phyloP scores from a whole-genome alignment of 2,797 vertebrate genomes.

The Brotula barbata region DNA sequence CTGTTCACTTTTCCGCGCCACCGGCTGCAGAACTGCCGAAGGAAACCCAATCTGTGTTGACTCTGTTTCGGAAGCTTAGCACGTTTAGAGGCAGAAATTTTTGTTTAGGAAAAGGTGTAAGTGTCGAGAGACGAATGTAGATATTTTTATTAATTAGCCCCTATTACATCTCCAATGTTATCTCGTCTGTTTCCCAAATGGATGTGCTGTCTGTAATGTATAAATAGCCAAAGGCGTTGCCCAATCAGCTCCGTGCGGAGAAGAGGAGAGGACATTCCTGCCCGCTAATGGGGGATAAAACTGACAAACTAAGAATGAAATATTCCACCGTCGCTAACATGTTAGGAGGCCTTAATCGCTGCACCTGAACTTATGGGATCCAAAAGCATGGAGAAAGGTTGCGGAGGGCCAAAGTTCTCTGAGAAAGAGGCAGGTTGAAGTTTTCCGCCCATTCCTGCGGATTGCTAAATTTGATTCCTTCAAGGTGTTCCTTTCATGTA shows the following conservation, averaged over 20 bases:
- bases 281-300: conserved; percentile 72
- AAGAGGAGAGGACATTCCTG: conserved; percentile 70
- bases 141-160: conserved; percentile 34
- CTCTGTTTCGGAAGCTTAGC: not conserved
- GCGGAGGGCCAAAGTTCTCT: conserved; percentile 30
- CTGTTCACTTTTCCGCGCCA: not conserved
- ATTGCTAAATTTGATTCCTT: conserved; percentile 61
- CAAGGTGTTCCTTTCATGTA: conserved; percentile 70
- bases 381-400: conserved; percentile 27
- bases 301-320: conserved; percentile 69
- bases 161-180: conserved; percentile 47
- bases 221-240: conserved; percentile 55
- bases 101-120: conserved; percentile 30
- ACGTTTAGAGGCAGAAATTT: not conserved
- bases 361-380: conserved; percentile 56
- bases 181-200: conserved; percentile 50
- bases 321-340: conserved; percentile 65
- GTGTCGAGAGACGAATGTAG: conserved; percentile 2
- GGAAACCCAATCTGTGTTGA: conserved; percentile 6
- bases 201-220: conserved; percentile 58
- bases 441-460: conserved; percentile 63
- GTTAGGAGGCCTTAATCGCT: conserved; percentile 56
- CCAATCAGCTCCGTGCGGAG: conserved; percentile 41
- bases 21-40: not conserved
- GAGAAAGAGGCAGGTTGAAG: conserved; percentile 14